Evolutionary conservation across 2,888 invertebrate genomes (phyloP), one percentile per base, ranked within the genome.

Genomic region (Tenthredo amoena): DNA sequence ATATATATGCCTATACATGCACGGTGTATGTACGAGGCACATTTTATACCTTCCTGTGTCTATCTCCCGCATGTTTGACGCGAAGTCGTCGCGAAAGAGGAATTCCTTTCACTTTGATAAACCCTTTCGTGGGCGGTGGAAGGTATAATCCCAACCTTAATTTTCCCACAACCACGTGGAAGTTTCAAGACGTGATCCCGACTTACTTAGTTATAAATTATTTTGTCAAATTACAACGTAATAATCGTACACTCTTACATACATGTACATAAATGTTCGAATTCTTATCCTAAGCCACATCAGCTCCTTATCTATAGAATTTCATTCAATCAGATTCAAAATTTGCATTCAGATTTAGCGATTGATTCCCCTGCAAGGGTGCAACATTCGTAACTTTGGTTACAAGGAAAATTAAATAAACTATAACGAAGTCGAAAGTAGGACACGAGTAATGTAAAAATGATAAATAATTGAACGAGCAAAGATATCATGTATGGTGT

Each of bases 141-240:
- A 79, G 58, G 62, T 55, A 34, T 55, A 77, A 77, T 77, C 55
- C 43, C 50, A 55, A 50, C 77, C 55, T 77, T 55, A 77, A 77
- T 77, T 77, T 77, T n/a, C n/a, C 55, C 77, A 26, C 47, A 55
- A 55, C 10, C n/a, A 31, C 77, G 31, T 34, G 9, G 43, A 26
- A 21, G 43, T 43, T 26, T 31, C 0, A 77, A 47, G 55, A 55
- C 55, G 31, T 77, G 31, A 55, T n/a, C 77, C 77, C 55, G 55
- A 77, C 55, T 77, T 55, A 55, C 50, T 55, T 55, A 55, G 77
- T 77, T 55, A 7, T 4, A 77, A 18, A 77, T 55, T 18, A 77
- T 77, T 50, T 34, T 34, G 18, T 7, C 12, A 62, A 62, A 47
- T 26, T 50, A 68, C 10, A 68, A 34, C 31, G 26, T 31, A 7